A percentile compares a stretch with the other conserved stretches of the same genome.
Conservation (phyloP, 2,797 vertebrate genomes). For the Sus cebifrons region DNA sequence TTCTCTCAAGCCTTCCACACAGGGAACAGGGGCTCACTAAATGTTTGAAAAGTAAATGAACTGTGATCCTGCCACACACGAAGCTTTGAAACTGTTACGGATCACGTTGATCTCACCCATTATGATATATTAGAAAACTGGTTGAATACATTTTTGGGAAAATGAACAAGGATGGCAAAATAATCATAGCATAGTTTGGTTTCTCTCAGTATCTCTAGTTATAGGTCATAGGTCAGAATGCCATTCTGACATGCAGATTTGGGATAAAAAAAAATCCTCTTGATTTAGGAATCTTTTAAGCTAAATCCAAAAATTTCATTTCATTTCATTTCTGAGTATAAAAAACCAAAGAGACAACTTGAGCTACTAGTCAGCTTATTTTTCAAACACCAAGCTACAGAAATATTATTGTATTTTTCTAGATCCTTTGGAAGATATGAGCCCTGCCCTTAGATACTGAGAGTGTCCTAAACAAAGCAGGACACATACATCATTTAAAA, state of each 20-base stretch:
- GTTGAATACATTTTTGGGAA: neutral
- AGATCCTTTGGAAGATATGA: neutral
- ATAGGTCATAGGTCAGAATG: neutral
- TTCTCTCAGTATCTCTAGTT: constrained; percentile 18
- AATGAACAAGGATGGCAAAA: constrained; percentile 9
- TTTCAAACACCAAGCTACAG: neutral
- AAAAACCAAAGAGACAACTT: neutral
- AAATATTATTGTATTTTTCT: neutral
- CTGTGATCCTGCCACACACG: neutral
- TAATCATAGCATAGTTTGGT: neutral
- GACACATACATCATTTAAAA: neutral
- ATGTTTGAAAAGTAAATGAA: neutral
- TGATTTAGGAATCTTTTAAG: neutral
- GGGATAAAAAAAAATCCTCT: neutral
- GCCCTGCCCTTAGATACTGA: neutral
- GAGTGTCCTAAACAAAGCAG: neutral
- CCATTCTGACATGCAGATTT: neutral
- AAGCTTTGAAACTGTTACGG: constrained; percentile 37
- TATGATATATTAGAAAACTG: neutral
- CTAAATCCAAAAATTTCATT: constrained; percentile 35
- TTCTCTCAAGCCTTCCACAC: neutral
- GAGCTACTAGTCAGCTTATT: neutral
- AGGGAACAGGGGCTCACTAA: neutral
- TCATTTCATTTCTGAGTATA: constrained; percentile 1
- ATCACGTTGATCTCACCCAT: neutral